Conservation (phyloP, 1,140 invertebrate genomes). For the Liolophura sinensis region DNA sequence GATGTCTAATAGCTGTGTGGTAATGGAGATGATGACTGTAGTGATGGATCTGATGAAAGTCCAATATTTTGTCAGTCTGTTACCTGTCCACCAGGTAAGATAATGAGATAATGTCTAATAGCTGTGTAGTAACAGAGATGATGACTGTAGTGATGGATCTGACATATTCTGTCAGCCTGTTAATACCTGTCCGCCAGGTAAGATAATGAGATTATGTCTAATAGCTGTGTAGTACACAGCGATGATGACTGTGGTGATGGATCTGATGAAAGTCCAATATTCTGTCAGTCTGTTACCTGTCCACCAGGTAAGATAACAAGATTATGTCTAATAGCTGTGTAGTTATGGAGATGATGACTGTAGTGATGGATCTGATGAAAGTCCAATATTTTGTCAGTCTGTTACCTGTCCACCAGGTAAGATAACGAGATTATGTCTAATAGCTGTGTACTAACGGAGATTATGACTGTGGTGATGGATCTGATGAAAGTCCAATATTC, state of each 20-base stretch:
- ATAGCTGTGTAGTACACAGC: no score
- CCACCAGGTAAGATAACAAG: conserved; percentile 37
- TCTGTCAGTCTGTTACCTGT: conserved; percentile 71
- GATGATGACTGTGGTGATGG: no score
- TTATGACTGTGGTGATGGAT: conserved; percentile 91
- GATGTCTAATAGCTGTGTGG: conserved; percentile 45
- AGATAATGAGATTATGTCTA: no score
- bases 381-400: conserved; percentile 84
- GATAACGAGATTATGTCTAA: no score
- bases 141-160: conserved; percentile 79
- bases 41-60: conserved; percentile 94
- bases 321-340: no score
- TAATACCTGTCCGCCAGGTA: conserved; percentile 43
- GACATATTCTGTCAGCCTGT: conserved; percentile 85
- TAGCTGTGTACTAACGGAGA: conserved; percentile 64
- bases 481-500: conserved; percentile 92
- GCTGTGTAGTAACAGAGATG: conserved; percentile 94
- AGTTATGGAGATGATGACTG: conserved; percentile 95
- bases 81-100: conserved; percentile 40
- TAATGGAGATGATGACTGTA: conserved; percentile 83
- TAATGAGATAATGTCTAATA: no score
- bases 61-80: conserved; percentile 81
- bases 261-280: conserved; percentile 90
- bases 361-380: conserved; percentile 78
- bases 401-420: conserved; percentile 42